Evolutionary conservation across 2,113 vertebrate genomes (phyloP).

Genomic region (Xenotilapia caudafasciata): DNA sequence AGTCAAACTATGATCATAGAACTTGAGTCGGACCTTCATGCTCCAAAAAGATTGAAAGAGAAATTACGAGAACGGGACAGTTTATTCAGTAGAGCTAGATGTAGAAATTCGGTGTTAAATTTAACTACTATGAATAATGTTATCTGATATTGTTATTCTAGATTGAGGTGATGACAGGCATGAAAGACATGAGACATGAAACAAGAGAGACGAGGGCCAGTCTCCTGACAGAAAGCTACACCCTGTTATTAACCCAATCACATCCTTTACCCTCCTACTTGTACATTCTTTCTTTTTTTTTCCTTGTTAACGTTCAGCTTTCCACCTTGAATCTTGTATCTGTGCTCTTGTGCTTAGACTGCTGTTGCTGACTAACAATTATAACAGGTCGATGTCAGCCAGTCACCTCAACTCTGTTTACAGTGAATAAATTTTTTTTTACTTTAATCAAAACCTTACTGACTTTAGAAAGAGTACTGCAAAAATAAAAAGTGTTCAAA

Average conservation of each 20-base stretch:
- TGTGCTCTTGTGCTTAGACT: not conserved
- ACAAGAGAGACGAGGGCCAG: not conserved
- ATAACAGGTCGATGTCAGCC: not conserved
- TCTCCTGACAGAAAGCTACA: not conserved
- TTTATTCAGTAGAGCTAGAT: not conserved
- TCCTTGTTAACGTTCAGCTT: not conserved
- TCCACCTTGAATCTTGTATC: not conserved
- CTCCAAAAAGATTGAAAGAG: not conserved
- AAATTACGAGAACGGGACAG: not conserved
- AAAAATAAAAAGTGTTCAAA: not conserved
- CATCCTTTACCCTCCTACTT: not conserved
- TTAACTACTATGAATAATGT: not conserved
- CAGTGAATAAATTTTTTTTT: not conserved
- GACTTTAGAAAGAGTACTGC: not conserved
- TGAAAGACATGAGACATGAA: not conserved
- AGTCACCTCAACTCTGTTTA: not conserved
- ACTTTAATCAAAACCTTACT: not conserved
- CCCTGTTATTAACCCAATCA: constrained; percentile 47
- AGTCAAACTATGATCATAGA: not conserved
- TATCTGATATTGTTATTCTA: not conserved
- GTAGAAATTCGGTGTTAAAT: not conserved
- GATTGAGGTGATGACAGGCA: not conserved
- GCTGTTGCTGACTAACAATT: not conserved
- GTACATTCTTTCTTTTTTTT: not conserved
- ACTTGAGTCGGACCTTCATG: not conserved